Evolutionary conservation across 2,797 vertebrate species (phyloP), one percentile per base, ranked within the genome.

Genomic region (Tarsius wallacei): DNA sequence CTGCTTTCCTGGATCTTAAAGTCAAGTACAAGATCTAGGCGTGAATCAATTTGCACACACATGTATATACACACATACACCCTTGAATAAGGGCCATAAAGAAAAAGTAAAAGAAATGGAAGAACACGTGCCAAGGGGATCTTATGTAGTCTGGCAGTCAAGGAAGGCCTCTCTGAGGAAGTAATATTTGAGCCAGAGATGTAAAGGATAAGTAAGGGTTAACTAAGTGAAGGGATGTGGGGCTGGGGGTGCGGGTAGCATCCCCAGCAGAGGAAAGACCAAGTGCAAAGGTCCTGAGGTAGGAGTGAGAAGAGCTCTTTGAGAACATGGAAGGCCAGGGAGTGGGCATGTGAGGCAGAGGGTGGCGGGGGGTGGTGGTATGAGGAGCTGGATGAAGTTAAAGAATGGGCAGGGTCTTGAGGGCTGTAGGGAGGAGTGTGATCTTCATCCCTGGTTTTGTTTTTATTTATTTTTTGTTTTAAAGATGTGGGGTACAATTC

Each of bases 1-100:
- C 36, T 93, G 47, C 26, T 93, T 87, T 96, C 53, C 33, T 63
- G 47, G 21, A 17, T 80, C 66, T 74, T 80, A 63, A 93, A 70
- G 61, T 77, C 74, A 63, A 80, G n/a, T 64, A 53, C 63, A 90
- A 70, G 36, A 90, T 59, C 16, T 1, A 63, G 55, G 13, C 53
- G 66, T 26, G 73, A 91, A 63, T 80, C 21, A 51, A 12, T 17
- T 49, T 42, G 78, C 15, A 74, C 7, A 81, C 1, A 85, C 6
- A 53, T 10, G 13, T 12, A n/a, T 14, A 42, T 5, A 53, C 33
- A 57, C 14, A 64, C 14, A 55, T 21, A 83, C 22, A 53, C 53
- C 51, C 49, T 66, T 93, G 28, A n/a, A 55, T 85, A 64, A 87
- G 2, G 55, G 51, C 36, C 85, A 61, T 71, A 51, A 74, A 66